Evolutionary conservation across 1,140 invertebrate genomes (phyloP).

Genomic region (Tetraneura akinire): DNA sequence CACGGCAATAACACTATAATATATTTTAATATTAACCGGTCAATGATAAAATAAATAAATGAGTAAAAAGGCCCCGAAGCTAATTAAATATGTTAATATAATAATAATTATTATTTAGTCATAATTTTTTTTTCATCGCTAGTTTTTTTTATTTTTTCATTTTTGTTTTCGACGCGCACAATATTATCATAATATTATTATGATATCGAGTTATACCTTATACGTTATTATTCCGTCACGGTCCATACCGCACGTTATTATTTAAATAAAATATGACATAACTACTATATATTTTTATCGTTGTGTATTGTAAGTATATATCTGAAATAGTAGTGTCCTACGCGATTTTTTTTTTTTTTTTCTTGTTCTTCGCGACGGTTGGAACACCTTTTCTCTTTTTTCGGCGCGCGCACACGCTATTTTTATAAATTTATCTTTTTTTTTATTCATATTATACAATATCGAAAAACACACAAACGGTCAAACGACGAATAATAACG

Average conservation of each 20-base stretch:
- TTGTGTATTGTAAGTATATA: background rate
- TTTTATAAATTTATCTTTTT: background rate
- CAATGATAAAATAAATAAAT: background rate
- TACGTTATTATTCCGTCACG: no score
- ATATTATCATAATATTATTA: no score
- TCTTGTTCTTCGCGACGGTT: no score
- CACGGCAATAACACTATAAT: background rate
- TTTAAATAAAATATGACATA: background rate
- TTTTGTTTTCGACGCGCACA: background rate
- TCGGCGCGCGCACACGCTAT: background rate
- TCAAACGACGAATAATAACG: background rate
- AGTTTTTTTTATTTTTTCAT: slow-evolving; percentile 6
- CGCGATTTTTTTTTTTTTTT: slow-evolving; percentile 9
- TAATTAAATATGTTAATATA: slow-evolving; percentile 27
- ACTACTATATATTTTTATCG: background rate
- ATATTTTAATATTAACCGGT: background rate
- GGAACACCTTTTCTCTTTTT: background rate
- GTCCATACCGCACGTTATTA: background rate
- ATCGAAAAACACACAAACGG: slow-evolving; percentile 10
- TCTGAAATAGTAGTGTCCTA: background rate
- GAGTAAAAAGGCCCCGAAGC: slow-evolving; percentile 5
- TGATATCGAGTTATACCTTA: no score
- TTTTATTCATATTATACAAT: slow-evolving; percentile 1
- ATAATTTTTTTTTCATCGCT: background rate
- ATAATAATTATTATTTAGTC: slow-evolving; percentile 10